phyloP scores from a whole-genome alignment of 2,113 vertebrate species.

The Tetrax tetrax region DNA sequence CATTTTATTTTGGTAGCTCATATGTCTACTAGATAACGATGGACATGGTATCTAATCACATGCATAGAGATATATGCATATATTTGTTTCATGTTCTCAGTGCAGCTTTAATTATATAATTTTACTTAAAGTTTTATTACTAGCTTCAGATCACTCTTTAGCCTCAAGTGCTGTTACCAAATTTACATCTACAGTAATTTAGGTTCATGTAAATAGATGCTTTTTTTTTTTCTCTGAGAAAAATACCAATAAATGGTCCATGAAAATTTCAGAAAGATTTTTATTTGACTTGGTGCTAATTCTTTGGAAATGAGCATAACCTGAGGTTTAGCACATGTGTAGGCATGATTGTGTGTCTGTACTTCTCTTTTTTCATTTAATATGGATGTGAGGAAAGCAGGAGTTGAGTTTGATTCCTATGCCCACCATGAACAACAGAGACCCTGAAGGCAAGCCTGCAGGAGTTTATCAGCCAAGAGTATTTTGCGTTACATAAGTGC shows the following conservation, averaged over 20 bases:
- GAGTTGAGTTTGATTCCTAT: background rate
- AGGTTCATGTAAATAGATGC: background rate
- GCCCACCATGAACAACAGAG: background rate
- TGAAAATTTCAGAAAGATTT: background rate
- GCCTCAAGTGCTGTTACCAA: background rate
- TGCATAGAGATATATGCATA: background rate
- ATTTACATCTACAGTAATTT: constrained; percentile 34
- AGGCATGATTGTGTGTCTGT: background rate
- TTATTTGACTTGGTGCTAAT: background rate
- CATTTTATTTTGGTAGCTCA: constrained; percentile 41
- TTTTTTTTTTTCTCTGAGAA: background rate
- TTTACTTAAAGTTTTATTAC: constrained; percentile 62
- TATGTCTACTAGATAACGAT: constrained; percentile 11
- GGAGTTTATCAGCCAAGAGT: background rate
- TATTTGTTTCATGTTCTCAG: constrained; percentile 26
- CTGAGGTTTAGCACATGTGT: background rate
- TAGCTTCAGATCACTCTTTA: constrained; percentile 19
- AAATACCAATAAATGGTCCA: background rate
- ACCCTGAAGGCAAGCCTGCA: background rate
- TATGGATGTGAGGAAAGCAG: background rate
- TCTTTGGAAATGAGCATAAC: background rate
- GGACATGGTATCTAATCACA: constrained; percentile 38
- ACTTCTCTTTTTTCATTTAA: background rate
- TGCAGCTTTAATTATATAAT: constrained; percentile 63
- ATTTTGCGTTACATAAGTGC: background rate